A percentile compares a stretch with the other conserved stretches of the same genome.
phyloP scores from a whole-genome alignment of 1,140 invertebrate genomes.

The Listronotus oregonensis region DNA sequence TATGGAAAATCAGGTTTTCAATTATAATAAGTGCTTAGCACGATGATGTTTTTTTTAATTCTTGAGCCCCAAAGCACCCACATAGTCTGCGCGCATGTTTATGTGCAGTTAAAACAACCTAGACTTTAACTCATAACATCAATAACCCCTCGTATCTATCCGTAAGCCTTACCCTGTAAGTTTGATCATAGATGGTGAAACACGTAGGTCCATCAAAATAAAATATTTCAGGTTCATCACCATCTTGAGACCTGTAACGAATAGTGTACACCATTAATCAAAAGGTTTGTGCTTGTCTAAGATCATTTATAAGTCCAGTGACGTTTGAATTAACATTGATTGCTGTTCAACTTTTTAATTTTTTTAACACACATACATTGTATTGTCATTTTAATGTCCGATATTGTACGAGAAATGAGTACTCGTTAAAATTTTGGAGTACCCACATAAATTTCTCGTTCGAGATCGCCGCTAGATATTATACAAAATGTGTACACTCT shows the following conservation, averaged over 20 bases:
- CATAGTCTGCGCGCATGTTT: too few relatives aligned
- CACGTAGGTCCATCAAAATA: conserved; percentile 13
- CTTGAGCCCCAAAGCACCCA: too few relatives aligned
- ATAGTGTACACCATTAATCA: conserved; percentile 52
- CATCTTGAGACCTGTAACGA: conserved; percentile 44
- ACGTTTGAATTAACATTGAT: conserved; percentile 56
- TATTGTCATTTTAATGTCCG: conserved; percentile 39
- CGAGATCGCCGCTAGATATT: conserved; percentile 31
- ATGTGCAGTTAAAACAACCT: too few relatives aligned
- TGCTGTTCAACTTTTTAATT: conserved; percentile 47
- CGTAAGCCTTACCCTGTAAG: background rate
- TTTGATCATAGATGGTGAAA: conserved; percentile 14
- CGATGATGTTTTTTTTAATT: too few relatives aligned
- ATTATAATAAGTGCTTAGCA: too few relatives aligned
- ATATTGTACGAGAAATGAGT: conserved; percentile 22
- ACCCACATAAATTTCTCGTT: conserved; percentile 33
- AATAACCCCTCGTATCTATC: too few relatives aligned
- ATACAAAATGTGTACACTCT: conserved; percentile 14
- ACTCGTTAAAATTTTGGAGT: conserved; percentile 38
- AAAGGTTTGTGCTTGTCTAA: conserved; percentile 45
- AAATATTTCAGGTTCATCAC: conserved; percentile 40
- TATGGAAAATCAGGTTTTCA: too few relatives aligned
- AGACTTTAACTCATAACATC: too few relatives aligned
- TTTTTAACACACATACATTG: conserved; percentile 40
- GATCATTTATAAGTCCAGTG: conserved; percentile 54